Conservation (phyloP, 2,797 vertebrate genomes). For the Epinephelus awoara region DNA sequence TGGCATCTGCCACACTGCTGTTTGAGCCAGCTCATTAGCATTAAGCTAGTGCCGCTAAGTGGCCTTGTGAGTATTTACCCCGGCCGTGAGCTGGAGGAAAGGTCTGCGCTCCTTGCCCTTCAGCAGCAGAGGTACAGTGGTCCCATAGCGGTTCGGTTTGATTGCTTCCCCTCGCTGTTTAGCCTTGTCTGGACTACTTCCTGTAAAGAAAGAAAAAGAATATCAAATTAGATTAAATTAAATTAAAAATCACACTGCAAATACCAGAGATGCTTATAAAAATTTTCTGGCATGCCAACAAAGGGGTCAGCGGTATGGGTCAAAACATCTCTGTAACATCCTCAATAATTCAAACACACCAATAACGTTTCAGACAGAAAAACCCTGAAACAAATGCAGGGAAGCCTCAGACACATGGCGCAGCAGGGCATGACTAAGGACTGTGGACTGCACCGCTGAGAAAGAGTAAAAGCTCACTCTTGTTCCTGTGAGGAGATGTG, state of each 20-base stretch:
- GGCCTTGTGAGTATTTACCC: slow-evolving; percentile 77
- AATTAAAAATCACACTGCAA: slow-evolving; percentile 10
- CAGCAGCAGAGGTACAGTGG: slow-evolving; percentile 82
- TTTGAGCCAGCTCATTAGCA: slow-evolving; percentile 47
- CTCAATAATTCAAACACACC: slow-evolving; percentile 51
- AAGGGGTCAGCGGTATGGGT: slow-evolving; percentile 21
- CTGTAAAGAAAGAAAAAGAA: slow-evolving; percentile 72
- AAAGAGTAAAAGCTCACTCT: slow-evolving; percentile 55
- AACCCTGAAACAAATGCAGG: slow-evolving; percentile 25
- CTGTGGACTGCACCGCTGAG: slow-evolving; percentile 31
- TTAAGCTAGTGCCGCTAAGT: slow-evolving; percentile 26
- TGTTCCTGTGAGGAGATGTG: slow-evolving; percentile 54
- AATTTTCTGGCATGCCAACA: slow-evolving; percentile 31
- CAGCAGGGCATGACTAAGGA: slow-evolving; percentile 38
- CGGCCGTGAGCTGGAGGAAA: slow-evolving; percentile 73
- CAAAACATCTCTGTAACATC: slow-evolving; percentile 27
- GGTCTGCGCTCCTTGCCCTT: slow-evolving; percentile 74
- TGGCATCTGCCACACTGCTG: slow-evolving; percentile 19
- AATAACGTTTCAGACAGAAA: slow-evolving; percentile 23
- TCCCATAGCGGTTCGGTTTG: slow-evolving; percentile 68
- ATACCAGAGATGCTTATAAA: neutral
- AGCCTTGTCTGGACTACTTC: slow-evolving; percentile 55
- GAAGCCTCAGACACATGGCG: slow-evolving; percentile 27
- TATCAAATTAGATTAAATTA: slow-evolving; percentile 30
- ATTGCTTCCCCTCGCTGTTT: slow-evolving; percentile 33